Evolutionary conservation across 2,797 vertebrate species (phyloP).

Genomic region (Psittacula derbiana): DNA sequence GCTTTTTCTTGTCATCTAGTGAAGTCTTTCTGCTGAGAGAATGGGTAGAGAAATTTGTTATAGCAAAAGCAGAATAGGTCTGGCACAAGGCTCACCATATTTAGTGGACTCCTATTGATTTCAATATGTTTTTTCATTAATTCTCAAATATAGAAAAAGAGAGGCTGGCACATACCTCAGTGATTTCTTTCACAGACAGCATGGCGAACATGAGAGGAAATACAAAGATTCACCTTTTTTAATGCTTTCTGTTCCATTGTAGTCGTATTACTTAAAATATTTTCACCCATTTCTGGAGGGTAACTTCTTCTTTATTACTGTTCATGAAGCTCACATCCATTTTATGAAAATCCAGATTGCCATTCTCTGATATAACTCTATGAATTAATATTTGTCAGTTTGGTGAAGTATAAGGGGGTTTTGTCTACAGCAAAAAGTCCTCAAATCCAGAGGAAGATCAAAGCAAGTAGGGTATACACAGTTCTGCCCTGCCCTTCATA

Average conservation of each 20-base stretch:
- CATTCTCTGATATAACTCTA: background rate
- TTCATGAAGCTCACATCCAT: background rate
- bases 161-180: background rate
- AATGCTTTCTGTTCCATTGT: background rate
- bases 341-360: background rate
- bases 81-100: background rate
- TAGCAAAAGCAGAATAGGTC: background rate
- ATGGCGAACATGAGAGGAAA: background rate
- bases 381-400: background rate
- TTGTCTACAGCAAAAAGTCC: background rate
- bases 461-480: background rate
- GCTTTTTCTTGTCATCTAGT: background rate
- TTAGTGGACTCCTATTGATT: background rate
- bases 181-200: background rate
- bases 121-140: background rate
- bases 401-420: background rate
- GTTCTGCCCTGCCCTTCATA: background rate
- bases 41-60: background rate
- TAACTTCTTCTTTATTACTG: background rate
- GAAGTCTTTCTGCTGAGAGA: background rate
- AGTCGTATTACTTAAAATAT: background rate
- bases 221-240: background rate
- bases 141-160: background rate
- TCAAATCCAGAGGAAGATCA: background rate
- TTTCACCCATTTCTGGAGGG: background rate